phyloP scores from a whole-genome alignment of 2,113 vertebrate species.

The Meles meles region DNA sequence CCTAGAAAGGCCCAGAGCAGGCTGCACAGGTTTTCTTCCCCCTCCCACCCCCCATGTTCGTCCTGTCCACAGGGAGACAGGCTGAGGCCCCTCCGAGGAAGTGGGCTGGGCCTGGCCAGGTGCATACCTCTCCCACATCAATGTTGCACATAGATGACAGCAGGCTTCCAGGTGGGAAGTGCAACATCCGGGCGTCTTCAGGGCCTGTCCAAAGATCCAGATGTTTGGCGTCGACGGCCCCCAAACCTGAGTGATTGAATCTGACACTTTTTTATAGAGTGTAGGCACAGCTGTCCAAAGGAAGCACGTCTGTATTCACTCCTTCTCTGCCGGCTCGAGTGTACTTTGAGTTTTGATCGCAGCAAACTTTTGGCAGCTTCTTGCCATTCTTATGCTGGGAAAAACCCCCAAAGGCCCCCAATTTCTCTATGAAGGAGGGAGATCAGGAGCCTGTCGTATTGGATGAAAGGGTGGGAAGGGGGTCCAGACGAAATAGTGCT shows the following conservation, averaged over 20 bases:
- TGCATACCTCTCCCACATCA: neutral
- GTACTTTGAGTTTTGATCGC: neutral
- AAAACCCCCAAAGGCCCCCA: neutral
- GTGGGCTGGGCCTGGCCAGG: constrained; percentile 36
- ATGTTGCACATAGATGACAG: neutral
- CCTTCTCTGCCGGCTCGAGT: neutral
- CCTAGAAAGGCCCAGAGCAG: neutral
- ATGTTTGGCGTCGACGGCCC: constrained; percentile 53
- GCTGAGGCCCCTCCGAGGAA: constrained; percentile 4
- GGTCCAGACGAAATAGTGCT: neutral
- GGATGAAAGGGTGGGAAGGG: neutral
- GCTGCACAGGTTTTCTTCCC: neutral
- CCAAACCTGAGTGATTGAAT: constrained; percentile 41
- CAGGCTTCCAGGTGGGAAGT: constrained; percentile 60
- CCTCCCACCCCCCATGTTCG: no score
- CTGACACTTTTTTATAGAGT: constrained; percentile 52
- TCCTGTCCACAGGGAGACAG: neutral
- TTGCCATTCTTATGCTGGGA: neutral
- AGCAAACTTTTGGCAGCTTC: constrained; percentile 34
- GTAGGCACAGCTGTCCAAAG: constrained; percentile 63
- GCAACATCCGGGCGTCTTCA: constrained; percentile 42
- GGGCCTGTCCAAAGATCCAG: constrained; percentile 46
- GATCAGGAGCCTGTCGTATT: neutral
- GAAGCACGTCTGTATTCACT: neutral
- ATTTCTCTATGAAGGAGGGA: neutral